Percentiles rank a stretch among this genome's conserved stretches.
phyloP scores from a whole-genome alignment of 2,888 invertebrate species.

The Nomada ruficornis region DNA sequence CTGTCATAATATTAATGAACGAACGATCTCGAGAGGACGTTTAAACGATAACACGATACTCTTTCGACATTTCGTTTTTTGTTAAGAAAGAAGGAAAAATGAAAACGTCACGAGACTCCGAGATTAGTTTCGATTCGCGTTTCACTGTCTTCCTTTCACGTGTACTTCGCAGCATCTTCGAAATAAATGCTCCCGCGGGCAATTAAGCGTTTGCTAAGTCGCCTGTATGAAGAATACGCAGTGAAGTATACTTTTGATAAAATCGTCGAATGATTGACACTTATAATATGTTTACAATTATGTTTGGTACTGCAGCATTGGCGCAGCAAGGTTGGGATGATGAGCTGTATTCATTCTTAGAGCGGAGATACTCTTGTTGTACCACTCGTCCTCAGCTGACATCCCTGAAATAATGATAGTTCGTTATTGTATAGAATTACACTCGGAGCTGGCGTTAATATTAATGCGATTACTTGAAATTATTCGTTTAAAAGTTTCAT shows the following conservation, averaged over 20 bases:
- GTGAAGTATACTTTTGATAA: conserved; percentile 40
- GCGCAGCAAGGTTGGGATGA: conserved; percentile 97
- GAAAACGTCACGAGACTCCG: conserved; percentile 10
- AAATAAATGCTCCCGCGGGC: conserved; percentile 3
- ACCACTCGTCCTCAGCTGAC: conserved; percentile 98
- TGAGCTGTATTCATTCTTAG: conserved; percentile 98
- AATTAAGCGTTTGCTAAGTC: conserved; percentile 16
- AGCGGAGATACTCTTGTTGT: conserved; percentile 98
- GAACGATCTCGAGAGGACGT: conserved; percentile 17
- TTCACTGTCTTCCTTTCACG: conserved; percentile 4
- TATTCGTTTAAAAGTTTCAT: neutral
- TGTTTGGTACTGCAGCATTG: conserved; percentile 99
- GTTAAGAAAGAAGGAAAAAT: neutral
- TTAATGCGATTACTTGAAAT: too few relatives aligned
- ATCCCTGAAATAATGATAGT: conserved; percentile 88
- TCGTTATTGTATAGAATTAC: neutral
- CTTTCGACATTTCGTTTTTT: neutral
- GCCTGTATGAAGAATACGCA: conserved; percentile 21
- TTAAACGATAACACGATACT: conserved; percentile 10
- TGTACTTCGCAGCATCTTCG: neutral
- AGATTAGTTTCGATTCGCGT: conserved; percentile 6
- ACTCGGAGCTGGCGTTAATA: too few relatives aligned
- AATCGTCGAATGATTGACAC: conserved; percentile 58
- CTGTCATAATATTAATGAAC: conserved; percentile 30
- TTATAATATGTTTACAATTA: conserved; percentile 86